Evolutionary conservation across 2,888 invertebrate species (phyloP).

Genomic region (Meiosimyza platycephala): DNA sequence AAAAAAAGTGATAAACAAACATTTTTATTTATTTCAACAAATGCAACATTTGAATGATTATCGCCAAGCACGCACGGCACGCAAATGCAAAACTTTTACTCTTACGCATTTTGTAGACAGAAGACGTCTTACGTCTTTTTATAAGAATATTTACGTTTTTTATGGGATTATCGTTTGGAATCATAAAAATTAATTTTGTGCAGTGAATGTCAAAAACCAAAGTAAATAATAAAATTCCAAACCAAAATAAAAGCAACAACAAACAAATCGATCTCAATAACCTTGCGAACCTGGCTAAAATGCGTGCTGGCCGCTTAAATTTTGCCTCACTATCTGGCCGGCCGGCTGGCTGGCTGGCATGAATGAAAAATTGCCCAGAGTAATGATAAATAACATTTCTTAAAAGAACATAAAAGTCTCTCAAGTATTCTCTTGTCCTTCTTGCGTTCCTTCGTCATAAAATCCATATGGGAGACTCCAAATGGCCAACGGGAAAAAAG

Average conservation of each 20-base stretch:
- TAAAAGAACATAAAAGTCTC: slow-evolving; percentile 52
- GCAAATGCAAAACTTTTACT: slow-evolving; percentile 42
- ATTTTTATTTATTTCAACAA: slow-evolving; percentile 65
- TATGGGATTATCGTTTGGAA: slow-evolving; percentile 26
- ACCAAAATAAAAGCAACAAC: not conserved
- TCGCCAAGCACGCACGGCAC: slow-evolving; percentile 47
- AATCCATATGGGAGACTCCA: too few species aligned
- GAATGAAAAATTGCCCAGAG: slow-evolving; percentile 59
- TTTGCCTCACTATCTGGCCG: not conserved
- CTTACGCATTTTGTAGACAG: slow-evolving; percentile 24
- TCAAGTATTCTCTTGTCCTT: too few species aligned
- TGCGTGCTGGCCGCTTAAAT: slow-evolving; percentile 16
- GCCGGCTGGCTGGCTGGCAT: slow-evolving; percentile 8
- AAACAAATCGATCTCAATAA: slow-evolving; percentile 49
- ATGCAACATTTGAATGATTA: slow-evolving; percentile 49
- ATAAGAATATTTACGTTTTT: slow-evolving; percentile 11
- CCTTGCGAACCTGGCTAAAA: slow-evolving; percentile 47
- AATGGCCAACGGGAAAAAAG: slow-evolving; percentile 41
- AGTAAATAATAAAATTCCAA: slow-evolving; percentile 27
- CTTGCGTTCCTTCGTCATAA: too few species aligned
- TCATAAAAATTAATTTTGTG: slow-evolving; percentile 38
- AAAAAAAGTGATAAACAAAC: slow-evolving; percentile 40
- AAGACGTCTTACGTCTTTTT: slow-evolving; percentile 30
- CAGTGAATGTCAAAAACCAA: slow-evolving; percentile 42
- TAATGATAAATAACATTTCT: slow-evolving; percentile 63